Evolutionary conservation across 1,140 invertebrate species (phyloP), one percentile per base, ranked within the genome.

Genomic region (Thaumetopoea pityocampa): DNA sequence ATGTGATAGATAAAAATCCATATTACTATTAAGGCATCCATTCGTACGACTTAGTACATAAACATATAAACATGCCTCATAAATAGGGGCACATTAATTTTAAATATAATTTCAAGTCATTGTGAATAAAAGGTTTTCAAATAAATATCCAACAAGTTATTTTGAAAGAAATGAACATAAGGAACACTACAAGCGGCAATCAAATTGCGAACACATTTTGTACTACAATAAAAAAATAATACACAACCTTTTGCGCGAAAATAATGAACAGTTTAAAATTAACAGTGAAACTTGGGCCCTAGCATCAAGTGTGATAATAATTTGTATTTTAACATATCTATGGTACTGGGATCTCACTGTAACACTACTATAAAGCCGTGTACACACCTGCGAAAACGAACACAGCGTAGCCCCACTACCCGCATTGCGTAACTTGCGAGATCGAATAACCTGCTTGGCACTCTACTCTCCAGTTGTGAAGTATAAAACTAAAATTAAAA

Each of bases 211-310:
- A 84, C 76, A 81, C 74, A 81, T 84, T 54, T 84, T 84, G 80
- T 84, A 84, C 80, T 84, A 84, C 77, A 68, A 78, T n/a, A n/a
- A 84, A 84, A 83, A 76, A 80, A 80, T 80, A 81, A 84, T 84
- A 84, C 80, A 84, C 80, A 84, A 84, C 80, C 80, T 58, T 83
- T 84, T 84, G 80, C 80, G 77, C 77, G 77, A 77, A 84, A 78
- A 79, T 65, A 81, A 72, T 83, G 72, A 83, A 78, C 78, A 74
- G 74, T 80, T 82, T 69, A 77, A 65, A 77, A 72, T 62, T 78
- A 67, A 66, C 59, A 62, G 60, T 65, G 67, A 71, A 74, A 79
- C 67, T 65, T 55, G 65, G 44, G 34, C 16, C 46, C 27, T 42
- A 40, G 12, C 29, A 48, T 44, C 30, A 49, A 37, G 41, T 34